Percentiles rank a stretch among this genome's conserved stretches.
Conservation (phyloP, 2,888 invertebrate genomes). For the Podotricha telesiphe region DNA sequence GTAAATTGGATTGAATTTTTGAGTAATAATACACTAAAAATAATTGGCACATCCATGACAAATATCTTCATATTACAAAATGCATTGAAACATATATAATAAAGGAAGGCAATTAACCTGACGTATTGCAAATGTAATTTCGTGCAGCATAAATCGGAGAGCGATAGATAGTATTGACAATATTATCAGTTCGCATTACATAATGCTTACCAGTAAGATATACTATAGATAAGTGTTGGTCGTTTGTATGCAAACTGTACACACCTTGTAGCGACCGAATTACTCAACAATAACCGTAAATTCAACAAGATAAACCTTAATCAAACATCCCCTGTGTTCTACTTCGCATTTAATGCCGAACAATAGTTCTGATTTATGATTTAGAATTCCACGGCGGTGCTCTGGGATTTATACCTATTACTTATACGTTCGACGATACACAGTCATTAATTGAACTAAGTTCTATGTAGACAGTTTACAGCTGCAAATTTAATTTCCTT, state of each 20-base stretch:
- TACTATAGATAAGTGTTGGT: background rate
- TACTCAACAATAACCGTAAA: conserved; percentile 70
- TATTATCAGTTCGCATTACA: conserved; percentile 4
- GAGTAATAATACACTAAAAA: too few species aligned
- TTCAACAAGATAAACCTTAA: conserved; percentile 81
- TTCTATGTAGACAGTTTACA: conserved; percentile 40
- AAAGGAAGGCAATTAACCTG: conserved; percentile 1
- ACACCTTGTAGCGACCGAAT: conserved; percentile 36
- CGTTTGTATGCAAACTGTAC: conserved; percentile 22
- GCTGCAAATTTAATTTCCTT: conserved; percentile 53
- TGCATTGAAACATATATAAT: too few species aligned
- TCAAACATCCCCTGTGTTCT: conserved; percentile 80
- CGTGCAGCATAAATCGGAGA: background rate
- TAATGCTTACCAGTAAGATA: conserved; percentile 6
- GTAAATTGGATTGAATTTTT: too few species aligned
- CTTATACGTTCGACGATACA: conserved; percentile 58
- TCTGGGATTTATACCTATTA: conserved; percentile 67
- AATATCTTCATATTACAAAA: too few species aligned
- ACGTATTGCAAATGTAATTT: conserved; percentile 6
- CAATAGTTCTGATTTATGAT: conserved; percentile 82
- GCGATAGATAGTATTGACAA: conserved; percentile 1
- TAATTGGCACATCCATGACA: too few species aligned
- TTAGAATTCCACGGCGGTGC: conserved; percentile 63
- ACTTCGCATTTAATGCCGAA: conserved; percentile 78
- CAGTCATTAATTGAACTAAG: conserved; percentile 25